phyloP scores from a whole-genome alignment of 2,888 invertebrate species.

The Eurytoma adleriae region DNA sequence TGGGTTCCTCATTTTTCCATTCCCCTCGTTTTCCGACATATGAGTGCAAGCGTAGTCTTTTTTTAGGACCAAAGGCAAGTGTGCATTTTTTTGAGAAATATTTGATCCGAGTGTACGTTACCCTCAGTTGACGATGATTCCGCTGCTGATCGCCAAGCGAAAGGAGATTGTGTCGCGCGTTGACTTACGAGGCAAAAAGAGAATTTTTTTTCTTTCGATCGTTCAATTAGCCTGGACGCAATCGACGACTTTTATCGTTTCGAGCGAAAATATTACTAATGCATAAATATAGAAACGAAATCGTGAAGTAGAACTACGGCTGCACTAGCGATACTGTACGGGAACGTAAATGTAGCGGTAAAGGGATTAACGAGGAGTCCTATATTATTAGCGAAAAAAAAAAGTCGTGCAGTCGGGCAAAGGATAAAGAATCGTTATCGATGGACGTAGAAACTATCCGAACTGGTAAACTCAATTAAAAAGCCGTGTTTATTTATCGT shows the following conservation, averaged over 20 bases:
- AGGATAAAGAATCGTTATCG: not conserved
- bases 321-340: slow-evolving; percentile 24
- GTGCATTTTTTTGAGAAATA: slow-evolving; percentile 12
- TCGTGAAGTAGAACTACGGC: slow-evolving; percentile 39
- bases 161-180: not conserved
- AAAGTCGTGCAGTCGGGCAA: slow-evolving; percentile 25
- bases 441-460: slow-evolving; percentile 9
- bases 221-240: not conserved
- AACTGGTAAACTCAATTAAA: too few species aligned
- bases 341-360: slow-evolving; percentile 41
- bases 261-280: slow-evolving; percentile 7
- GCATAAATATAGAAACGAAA: slow-evolving; percentile 42
- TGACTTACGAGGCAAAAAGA: not conserved
- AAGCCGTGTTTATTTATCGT: not conserved
- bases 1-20: not conserved
- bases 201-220: not conserved
- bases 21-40: not conserved
- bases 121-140: too few species aligned
- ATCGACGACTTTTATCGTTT: slow-evolving; percentile 17
- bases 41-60: not conserved
- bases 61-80: not conserved
- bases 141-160: too few species aligned
- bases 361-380: slow-evolving; percentile 19
- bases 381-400: slow-evolving; percentile 13
- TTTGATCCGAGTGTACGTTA: too few species aligned